Conservation (phyloP, 1,140 invertebrate species). For the Philopotamus ludificatus region DNA sequence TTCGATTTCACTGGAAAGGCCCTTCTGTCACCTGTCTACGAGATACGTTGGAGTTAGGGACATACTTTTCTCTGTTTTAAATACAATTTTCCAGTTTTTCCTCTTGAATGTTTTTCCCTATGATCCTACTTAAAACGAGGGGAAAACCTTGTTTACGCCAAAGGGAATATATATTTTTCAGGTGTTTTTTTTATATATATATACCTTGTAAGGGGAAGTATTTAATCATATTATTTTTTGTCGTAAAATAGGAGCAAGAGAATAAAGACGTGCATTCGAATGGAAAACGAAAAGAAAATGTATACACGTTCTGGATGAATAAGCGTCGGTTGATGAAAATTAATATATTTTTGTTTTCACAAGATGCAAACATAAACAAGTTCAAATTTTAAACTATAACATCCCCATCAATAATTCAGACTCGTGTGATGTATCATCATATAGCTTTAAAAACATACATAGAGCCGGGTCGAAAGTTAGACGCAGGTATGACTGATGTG, state of each 20-base stretch:
- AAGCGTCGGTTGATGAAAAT: no score
- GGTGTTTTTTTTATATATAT: no score
- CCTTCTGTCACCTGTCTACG: not conserved
- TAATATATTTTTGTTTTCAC: no score
- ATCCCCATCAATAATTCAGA: no score
- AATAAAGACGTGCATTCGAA: not conserved
- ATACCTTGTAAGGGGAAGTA: conserved; percentile 1
- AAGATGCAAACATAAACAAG: no score
- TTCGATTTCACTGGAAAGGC: not conserved
- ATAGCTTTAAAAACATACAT: not conserved
- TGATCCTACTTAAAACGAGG: conserved; percentile 6
- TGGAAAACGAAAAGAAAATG: not conserved
- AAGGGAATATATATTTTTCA: conserved; percentile 8
- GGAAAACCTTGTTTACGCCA: conserved; percentile 8
- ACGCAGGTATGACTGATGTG: not conserved
- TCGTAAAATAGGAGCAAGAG: not conserved
- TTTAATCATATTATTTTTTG: conserved; percentile 13
- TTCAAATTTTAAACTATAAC: not conserved
- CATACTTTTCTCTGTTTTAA: not conserved
- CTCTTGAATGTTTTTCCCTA: conserved; percentile 11
- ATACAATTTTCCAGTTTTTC: conserved; percentile 9
- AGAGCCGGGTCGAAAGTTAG: not conserved
- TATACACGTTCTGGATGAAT: not conserved
- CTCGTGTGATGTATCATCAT: not conserved
- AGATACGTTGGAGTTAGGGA: not conserved